Base-by-base conservation (phyloP, 2,113 vertebrate species). In the Calyptomena viridis region DNA sequence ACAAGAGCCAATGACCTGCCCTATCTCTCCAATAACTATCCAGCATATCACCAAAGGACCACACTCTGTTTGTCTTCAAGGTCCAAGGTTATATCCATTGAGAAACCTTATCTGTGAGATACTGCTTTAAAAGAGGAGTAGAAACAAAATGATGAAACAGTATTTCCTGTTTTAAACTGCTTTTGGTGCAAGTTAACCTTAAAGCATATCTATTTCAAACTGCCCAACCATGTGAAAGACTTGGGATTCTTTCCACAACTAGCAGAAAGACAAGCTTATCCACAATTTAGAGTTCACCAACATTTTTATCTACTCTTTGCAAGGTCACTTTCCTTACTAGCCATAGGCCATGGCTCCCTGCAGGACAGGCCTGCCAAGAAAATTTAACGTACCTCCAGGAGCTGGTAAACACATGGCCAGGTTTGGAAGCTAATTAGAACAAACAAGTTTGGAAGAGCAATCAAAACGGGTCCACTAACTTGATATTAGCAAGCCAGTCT, bases 81-180 rank as follows among this genome's bases (percentile, higher is more conserved):
- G 62, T 83, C 91, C 95, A 97, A 97, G 87, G 96, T 88, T 74
- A 94, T 11, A 91, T 2, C 67, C 67, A 95, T 71, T 85, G 75
- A 77, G 81, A 93, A 97, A 95, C 46, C 71, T 96, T 93, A 95
- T 89, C 93, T 80, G 9, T 58, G 19, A 94, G 94, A 87, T 78
- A 93, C 7, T 17, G 30, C 30, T 92, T 42, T 39, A 49, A 42
- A 77, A 81, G 67, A 92, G 23, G 50, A 66, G 16, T 4, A 80
- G 50, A 73, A 39, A 50, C 52, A n/a, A 46, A 60, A n/a, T 12
- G 39, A 69, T 12, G 19, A 50, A 91, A 73, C 30, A 44, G 23
- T 22, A 85, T 59, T 91, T 93, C 75, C 84, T 73, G 14, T 49
- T 64, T 37, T 49, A 49, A 87, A 73, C 40, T 22, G 55, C 15